Evolutionary conservation across 2,113 vertebrate species (phyloP).

Genomic region (Ia io): DNA sequence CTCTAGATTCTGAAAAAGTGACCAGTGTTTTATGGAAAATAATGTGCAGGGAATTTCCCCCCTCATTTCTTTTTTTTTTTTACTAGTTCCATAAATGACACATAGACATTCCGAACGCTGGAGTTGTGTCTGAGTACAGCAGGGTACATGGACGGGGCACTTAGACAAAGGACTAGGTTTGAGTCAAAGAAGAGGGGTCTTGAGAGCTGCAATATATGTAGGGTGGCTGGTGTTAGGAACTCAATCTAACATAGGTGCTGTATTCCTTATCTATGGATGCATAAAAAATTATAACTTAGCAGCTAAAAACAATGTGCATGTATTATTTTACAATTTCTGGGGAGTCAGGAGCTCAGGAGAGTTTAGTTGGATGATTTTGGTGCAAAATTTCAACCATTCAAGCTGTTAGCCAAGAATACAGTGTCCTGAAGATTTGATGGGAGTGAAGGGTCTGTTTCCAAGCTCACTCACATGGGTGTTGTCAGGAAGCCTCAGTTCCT

Average conservation of each 20-base stretch:
- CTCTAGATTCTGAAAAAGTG: constrained; percentile 33
- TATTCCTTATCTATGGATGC: background rate
- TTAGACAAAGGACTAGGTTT: background rate
- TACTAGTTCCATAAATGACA: constrained; percentile 31
- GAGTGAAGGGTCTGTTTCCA: background rate
- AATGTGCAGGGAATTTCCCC: constrained; percentile 9
- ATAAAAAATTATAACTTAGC: background rate
- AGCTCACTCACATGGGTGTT: background rate
- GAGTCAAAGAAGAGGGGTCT: background rate
- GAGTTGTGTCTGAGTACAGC: background rate
- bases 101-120: constrained; percentile 14
- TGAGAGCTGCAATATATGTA: background rate
- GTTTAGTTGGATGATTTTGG: background rate
- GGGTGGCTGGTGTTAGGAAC: background rate
- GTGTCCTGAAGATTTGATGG: background rate
- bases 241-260: background rate
- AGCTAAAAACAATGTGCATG: background rate
- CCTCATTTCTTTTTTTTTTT: background rate
- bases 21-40: constrained; percentile 61
- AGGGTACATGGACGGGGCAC: background rate
- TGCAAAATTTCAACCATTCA: background rate
- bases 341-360: background rate
- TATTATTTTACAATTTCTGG: background rate
- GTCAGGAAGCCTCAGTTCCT: background rate
- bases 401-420: background rate